Percentiles rank a stretch among this genome's conserved stretches.
Evolutionary conservation across 1,140 invertebrate species (phyloP).

Genomic region (Chelonus insularis): DNA sequence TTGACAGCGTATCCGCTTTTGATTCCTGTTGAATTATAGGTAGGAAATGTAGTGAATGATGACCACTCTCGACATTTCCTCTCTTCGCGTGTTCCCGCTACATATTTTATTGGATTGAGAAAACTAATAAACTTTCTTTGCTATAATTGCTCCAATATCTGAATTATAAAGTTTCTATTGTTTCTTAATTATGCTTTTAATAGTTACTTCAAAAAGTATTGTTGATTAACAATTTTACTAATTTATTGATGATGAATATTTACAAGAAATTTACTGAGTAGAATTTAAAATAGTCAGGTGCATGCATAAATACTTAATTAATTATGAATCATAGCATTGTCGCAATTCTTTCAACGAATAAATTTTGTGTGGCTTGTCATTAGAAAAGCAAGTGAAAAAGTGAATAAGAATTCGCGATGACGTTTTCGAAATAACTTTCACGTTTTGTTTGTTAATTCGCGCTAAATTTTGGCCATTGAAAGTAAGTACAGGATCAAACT

Average conservation of each 20-base stretch:
- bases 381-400: background rate
- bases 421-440: constrained; percentile 1
- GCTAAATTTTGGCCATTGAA: background rate
- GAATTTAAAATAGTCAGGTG: background rate
- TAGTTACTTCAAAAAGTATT: too few species aligned
- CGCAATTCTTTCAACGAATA: background rate
- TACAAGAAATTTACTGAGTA: background rate
- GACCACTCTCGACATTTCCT: background rate
- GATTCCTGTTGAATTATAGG: too few species aligned
- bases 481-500: too few species aligned
- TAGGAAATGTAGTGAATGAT: background rate
- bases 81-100: background rate
- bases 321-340: background rate
- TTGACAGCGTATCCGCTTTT: too few species aligned
- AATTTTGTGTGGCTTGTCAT: background rate
- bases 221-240: too few species aligned
- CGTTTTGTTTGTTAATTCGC: background rate
- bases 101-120: background rate
- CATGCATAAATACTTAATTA: background rate
- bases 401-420: background rate
- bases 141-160: too few species aligned
- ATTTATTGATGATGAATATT: too few species aligned
- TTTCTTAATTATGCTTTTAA: too few species aligned
- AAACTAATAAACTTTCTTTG: too few species aligned
- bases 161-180: too few species aligned